phyloP scores from a whole-genome alignment of 1,140 invertebrate genomes.

The Drosophila ogumai region DNA sequence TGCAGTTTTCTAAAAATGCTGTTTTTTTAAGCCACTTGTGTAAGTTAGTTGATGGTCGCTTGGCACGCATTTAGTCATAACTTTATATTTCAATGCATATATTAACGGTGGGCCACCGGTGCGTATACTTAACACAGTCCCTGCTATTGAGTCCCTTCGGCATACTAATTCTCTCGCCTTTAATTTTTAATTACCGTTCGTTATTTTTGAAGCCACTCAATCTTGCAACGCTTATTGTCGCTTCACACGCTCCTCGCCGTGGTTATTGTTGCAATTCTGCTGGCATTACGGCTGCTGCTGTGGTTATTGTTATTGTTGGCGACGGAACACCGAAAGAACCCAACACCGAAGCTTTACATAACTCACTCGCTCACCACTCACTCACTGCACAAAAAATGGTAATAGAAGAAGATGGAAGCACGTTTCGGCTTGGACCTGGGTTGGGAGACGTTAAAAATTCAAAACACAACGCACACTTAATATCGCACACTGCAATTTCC shows the following conservation, averaged over 20 bases:
- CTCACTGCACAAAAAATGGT: slow-evolving; percentile 48
- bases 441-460: slow-evolving; percentile 50
- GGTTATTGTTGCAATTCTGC: slow-evolving; percentile 29
- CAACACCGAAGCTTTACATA: slow-evolving; percentile 70
- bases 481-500: slow-evolving; percentile 33
- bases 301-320: slow-evolving; percentile 26
- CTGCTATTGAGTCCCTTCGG: slow-evolving; percentile 1
- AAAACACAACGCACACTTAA: slow-evolving; percentile 54
- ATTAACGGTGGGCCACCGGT: background rate
- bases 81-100: slow-evolving; percentile 7
- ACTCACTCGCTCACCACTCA: slow-evolving; percentile 63
- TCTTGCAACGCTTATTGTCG: slow-evolving; percentile 43
- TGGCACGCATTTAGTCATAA: slow-evolving; percentile 5
- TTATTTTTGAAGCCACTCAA: slow-evolving; percentile 41
- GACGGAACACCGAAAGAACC: slow-evolving; percentile 30
- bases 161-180: slow-evolving; percentile 24
- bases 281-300: slow-evolving; percentile 12
- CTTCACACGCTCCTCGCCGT: slow-evolving; percentile 38
- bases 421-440: slow-evolving; percentile 20
- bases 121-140: slow-evolving; percentile 32
- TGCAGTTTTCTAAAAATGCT: background rate
- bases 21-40: background rate
- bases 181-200: slow-evolving; percentile 45
- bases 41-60: background rate
- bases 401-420: slow-evolving; percentile 23